Conservation (phyloP, 1,140 invertebrate species). For the Meteorus sp. region DNA sequence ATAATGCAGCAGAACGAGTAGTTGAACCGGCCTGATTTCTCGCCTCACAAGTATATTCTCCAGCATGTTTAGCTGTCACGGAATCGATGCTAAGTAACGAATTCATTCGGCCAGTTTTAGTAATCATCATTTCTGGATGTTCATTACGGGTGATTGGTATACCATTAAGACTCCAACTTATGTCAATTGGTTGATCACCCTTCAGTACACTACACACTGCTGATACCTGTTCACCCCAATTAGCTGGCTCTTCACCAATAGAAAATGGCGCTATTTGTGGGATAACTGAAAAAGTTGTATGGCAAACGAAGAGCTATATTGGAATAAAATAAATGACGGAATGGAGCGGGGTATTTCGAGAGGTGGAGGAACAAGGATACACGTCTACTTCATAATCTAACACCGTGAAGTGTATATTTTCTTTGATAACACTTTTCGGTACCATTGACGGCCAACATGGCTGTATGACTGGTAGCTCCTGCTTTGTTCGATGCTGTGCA, state of each 20-base stretch:
- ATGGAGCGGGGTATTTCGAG: too few relatives aligned
- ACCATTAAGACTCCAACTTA: slow-evolving; percentile 67
- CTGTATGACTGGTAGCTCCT: slow-evolving; percentile 68
- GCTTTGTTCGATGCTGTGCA: slow-evolving; percentile 77
- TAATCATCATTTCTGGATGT: slow-evolving; percentile 69
- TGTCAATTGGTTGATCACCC: slow-evolving; percentile 61
- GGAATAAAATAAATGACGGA: too few relatives aligned
- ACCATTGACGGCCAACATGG: slow-evolving; percentile 77
- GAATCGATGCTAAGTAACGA: slow-evolving; percentile 67
- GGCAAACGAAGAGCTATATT: too few relatives aligned
- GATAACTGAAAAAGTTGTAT: slow-evolving; percentile 57
- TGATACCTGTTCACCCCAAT: slow-evolving; percentile 64
- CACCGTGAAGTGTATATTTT: too few relatives aligned
- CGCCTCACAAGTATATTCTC: slow-evolving; percentile 66
- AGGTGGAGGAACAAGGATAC: too few relatives aligned
- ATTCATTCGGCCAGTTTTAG: slow-evolving; percentile 70
- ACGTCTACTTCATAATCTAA: too few relatives aligned
- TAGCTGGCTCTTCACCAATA: slow-evolving; percentile 63
- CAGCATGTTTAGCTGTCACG: slow-evolving; percentile 60
- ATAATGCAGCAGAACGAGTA: slow-evolving; percentile 61
- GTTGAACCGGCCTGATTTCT: slow-evolving; percentile 62
- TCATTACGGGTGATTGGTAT: slow-evolving; percentile 59
- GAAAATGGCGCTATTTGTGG: slow-evolving; percentile 66
- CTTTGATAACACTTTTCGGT: slow-evolving; percentile 34
- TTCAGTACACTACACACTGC: slow-evolving; percentile 64